A percentile compares a stretch with the other conserved stretches of the same genome.
Conservation (phyloP, 2,888 invertebrate species). For the Bedellia somnulentella region DNA sequence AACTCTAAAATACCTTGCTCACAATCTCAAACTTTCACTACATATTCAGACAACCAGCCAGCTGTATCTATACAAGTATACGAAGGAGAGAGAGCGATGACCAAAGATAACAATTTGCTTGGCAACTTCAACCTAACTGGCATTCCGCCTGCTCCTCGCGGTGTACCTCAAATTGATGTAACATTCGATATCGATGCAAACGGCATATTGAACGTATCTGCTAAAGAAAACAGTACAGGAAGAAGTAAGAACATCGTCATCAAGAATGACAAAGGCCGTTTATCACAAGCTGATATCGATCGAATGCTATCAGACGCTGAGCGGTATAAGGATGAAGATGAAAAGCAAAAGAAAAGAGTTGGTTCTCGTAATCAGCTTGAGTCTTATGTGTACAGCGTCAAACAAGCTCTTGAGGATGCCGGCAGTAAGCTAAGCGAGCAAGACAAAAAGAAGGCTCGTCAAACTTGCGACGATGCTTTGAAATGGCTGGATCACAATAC, state of each 20-base stretch:
- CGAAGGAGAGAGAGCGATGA: constrained; percentile 78
- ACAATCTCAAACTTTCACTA: constrained; percentile 73
- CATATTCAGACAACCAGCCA: constrained; percentile 78
- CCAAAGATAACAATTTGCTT: constrained; percentile 72
- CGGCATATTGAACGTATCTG: constrained; percentile 81
- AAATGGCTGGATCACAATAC: no score
- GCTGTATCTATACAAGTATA: constrained; percentile 72
- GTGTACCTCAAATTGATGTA: constrained; percentile 68
- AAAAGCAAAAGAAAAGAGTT: no score
- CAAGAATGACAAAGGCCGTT: no score
- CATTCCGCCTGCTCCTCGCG: constrained; percentile 68
- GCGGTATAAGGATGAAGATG: constrained; percentile 71
- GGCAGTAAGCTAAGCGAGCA: no score
- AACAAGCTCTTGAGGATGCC: no score
- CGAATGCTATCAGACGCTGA: constrained; percentile 78
- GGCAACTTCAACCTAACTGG: constrained; percentile 67
- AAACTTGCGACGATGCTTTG: no score
- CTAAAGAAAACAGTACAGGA: constrained; percentile 69
- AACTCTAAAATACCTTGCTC: constrained; percentile 72
- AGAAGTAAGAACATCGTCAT: no score
- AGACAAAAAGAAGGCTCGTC: no score
- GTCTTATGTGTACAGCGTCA: no score
- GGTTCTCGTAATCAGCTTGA: no score
- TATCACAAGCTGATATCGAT: constrained; percentile 83
- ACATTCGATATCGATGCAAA: no score